Evolutionary conservation across 2,113 vertebrate species (phyloP), one percentile per base, ranked within the genome.

Genomic region (Myotis davidii): DNA sequence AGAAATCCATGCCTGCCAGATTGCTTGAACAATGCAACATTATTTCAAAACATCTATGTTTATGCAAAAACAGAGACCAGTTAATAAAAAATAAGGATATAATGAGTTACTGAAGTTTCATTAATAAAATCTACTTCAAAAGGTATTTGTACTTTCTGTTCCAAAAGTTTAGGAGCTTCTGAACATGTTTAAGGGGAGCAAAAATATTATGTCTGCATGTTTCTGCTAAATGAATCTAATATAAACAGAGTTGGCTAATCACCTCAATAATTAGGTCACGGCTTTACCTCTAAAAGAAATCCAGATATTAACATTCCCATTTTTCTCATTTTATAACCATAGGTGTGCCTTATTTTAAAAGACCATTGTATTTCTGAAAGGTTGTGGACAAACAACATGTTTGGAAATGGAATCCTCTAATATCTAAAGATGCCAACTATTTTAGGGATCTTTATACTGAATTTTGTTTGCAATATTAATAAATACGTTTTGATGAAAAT

Each of bases 141-240:
- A 93, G 18, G 8, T 88, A 52, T 85, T 77, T 50, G 29, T 82
- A 50, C 52, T 72, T 32, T 81, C 59, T 92, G 13, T 65, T 18
- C n/a, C 67, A 50, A 94, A 94, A 29, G 20, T 70, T 45, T 91
- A 61, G 64, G 9, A 48, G 45, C 7, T 21, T 73, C 29, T 81
- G 34, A 76, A 69, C 42, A 64, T 56, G 25, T 54, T 81, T 67
- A 50, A 79, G 17, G 59, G 27, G 45, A 81, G 8, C 32, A 88
- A 81, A 93, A 90, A 88, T 27, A 34, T 6, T 79, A 82, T 9
- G 14, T 77, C 73, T 91, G 64, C n/a, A 84, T 84, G 34, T 85
- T 95, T 91, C 34, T 81, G 74, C 54, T 78, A 59, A 79, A 64
- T 34, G 16, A 96, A 95, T 91, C 48, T 85, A 90, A 84, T 54